These are phyloP conservation scores for Nemapogon koenigi DNA, from an alignment of 2,888 invertebrate species.

Conservation along the genomic window DNA sequence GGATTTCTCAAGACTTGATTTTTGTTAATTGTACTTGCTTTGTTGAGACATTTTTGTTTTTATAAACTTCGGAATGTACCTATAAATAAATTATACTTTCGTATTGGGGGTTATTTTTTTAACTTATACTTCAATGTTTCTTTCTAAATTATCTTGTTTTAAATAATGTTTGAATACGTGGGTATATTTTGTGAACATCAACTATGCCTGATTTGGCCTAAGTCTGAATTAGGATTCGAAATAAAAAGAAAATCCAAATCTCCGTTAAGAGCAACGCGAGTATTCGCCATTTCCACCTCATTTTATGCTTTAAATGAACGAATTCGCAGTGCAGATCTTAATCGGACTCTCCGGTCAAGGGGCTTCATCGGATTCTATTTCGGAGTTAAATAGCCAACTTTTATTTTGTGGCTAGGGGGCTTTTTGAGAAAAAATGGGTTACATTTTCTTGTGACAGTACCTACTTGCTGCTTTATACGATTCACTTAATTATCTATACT, in stretches of 20 bases:
- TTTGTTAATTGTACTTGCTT: too few relatives aligned
- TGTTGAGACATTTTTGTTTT: too few relatives aligned
- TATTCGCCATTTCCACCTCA: constrained; percentile 33
- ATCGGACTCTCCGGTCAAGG: constrained; percentile 42
- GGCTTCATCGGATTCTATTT: constrained; percentile 45
- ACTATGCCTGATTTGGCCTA: too few relatives aligned
- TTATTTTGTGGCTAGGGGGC: constrained; percentile 40
- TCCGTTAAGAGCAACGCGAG: constrained; percentile 15
- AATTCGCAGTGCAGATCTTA: constrained; percentile 42
- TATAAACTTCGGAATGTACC: too few relatives aligned
- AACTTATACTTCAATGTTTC: too few relatives aligned
- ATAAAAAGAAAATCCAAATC: neutral
- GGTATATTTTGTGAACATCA: too few relatives aligned
- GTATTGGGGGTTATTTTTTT: too few relatives aligned
- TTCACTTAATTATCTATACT: neutral
- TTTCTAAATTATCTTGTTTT: too few relatives aligned
- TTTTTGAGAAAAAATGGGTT: constrained; percentile 33
- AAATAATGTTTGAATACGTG: too few relatives aligned
- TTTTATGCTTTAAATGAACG: constrained; percentile 46
- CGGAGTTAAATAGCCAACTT: constrained; percentile 42
- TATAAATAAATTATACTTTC: too few relatives aligned
- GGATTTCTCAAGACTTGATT: too few relatives aligned
- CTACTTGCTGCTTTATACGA: constrained; percentile 4
- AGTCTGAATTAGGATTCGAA: too few relatives aligned
- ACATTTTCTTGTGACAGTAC: constrained; percentile 19